Base-by-base conservation (phyloP, 2,888 invertebrate genomes). In the Cataglyphis albicans region DNA sequence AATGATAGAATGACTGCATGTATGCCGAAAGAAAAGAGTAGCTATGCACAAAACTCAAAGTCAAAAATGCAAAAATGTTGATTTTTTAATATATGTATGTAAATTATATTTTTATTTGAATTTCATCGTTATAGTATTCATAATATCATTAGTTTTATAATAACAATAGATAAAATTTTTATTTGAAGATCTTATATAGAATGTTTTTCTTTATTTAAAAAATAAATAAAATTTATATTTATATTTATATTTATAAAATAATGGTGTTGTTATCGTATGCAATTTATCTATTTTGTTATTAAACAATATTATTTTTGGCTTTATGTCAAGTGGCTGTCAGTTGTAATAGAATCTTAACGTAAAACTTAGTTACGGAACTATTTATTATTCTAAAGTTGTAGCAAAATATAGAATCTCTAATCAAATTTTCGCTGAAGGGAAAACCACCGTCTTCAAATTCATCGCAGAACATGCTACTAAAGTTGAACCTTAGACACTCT, bases 401-500 rank as follows among this genome's bases (percentile, higher is more conserved):
- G 68, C 38, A 21, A 57, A 80, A 72, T 32, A 57, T 35, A 44
- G 35, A 41, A 72, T 80, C 32, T 80, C 57, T 68, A 78, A 68
- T 78, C 57, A 57, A 78, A 78, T 70, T 41, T 48, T 21, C 41
- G 52, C 5, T 44, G 59, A 44, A 29, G 32, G 12, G 25, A 70
- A 72, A 18, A n/a, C 52, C 7, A 52, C 32, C n/a, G 18, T 44
- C 70, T 57, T 21, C 59, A 35, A 57, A 70, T 70, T 59, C 6
- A 12, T 15, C 29, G 38, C 21, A 44, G 41, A 35, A 59, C 18
- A 25, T 25, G 10, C 32, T 38, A 18, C 25, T 72, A 21, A 80
- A 72, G 59, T 80, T 76, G 59, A 72, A 70, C 44, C 76, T 76
- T 68, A 52, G 38, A 44, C 32, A 18, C 32, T 44, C 35, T 80